These are phyloP conservation scores for Aspidapion aeneum DNA, from an alignment of 2,888 invertebrate species.

Conservation along the genomic window DNA sequence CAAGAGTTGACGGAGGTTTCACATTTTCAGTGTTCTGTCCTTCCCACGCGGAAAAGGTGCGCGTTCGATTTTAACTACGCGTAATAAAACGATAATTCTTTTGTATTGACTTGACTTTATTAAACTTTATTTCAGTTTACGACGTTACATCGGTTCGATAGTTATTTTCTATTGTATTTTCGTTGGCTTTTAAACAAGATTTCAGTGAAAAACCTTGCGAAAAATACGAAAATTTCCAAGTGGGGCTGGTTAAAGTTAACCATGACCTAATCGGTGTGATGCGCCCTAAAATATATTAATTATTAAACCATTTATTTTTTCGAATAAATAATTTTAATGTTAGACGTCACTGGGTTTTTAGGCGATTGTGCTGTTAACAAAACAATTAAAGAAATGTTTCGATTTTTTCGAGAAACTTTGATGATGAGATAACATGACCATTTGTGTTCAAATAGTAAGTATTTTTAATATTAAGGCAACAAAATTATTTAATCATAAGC, in stretches of 20 bases:
- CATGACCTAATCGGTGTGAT: neutral
- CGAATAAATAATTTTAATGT: neutral
- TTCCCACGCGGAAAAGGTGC: slow-evolving; percentile 28
- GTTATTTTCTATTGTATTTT: too few species aligned
- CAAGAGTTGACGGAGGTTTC: slow-evolving; percentile 28
- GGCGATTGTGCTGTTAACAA: neutral
- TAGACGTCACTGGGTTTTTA: neutral
- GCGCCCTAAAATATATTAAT: neutral
- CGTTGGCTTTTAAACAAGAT: too few species aligned
- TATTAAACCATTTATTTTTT: neutral
- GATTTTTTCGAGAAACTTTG: neutral
- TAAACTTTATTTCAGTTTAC: neutral
- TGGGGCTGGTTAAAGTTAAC: neutral
- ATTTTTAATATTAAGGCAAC: too few species aligned
- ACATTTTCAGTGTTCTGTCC: slow-evolving; percentile 34
- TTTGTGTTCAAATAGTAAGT: slow-evolving; percentile 38
- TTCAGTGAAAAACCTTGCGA: neutral
- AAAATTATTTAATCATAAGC: too few species aligned
- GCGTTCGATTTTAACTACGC: neutral
- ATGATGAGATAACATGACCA: slow-evolving; percentile 34
- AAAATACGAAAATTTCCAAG: neutral
- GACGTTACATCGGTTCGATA: too few species aligned
- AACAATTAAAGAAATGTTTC: neutral
- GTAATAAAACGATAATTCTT: neutral
- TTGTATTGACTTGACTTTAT: neutral